Evolutionary conservation across 2,888 invertebrate genomes (phyloP), one percentile per base, ranked within the genome.

Genomic region (Hermodice carunculata): DNA sequence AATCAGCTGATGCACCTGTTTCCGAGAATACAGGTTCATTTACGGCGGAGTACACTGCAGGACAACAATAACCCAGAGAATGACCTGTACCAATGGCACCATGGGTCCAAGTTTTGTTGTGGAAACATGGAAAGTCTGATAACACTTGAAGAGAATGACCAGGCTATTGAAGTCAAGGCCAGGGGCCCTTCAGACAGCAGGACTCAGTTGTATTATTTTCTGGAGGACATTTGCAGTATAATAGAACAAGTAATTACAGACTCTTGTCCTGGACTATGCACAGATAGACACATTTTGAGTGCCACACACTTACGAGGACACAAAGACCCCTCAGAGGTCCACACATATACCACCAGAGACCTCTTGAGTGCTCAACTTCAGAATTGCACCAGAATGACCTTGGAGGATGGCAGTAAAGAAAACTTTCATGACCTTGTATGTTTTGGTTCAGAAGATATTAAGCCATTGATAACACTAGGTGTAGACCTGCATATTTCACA

Each of bases 51-150:
- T 57, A 76, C 81, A 29, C 66, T 81, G 1, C 77, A 76, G 28
- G 81, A 83, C 51, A 75, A 74, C 14, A 77, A 79, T 46, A 76
- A 79, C 43, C 87, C 88, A 62, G 91, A 91, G 67, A 89, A 89
- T 1, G 92, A 92, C 81, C 85, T 93, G 43, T 90, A 91, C 75
- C 92, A 93, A 81, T 92, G 92, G 92, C 89, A 89, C 83, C 88
- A 89, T 73, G 92, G 92, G 43, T 91, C 91, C 40, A 92, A 92
- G 82, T 87, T 92, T 73, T 91, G 91, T 79, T 89, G 90, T 52
- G 90, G 91, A 0, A 88, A 89, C 43, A 87, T 92, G 66, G 92
- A 93, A 81, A 90, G 91, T 58, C 86, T 93, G 57, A 87, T 93
- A 19, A 91, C 90, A 3, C 65, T 70, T 1, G 90, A 90, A 62